phyloP scores from a whole-genome alignment of 2,888 invertebrate genomes.

The Dysmachus trigonus region DNA sequence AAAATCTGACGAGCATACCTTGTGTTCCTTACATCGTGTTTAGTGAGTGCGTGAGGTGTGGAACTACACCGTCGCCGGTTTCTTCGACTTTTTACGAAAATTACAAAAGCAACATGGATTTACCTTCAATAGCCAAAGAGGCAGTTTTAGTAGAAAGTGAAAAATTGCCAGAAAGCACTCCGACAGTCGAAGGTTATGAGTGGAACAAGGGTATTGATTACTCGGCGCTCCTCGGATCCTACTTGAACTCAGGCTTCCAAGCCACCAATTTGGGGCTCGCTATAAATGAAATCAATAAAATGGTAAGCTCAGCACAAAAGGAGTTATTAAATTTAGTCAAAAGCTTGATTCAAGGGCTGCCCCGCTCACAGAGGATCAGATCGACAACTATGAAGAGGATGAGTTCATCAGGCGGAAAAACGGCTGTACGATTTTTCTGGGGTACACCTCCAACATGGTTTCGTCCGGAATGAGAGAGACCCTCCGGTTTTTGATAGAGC shows the following conservation, averaged over 20 bases:
- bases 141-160: constrained; percentile 78
- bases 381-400: constrained; percentile 78
- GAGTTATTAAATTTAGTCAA: background rate
- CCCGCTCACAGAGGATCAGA: constrained; percentile 73
- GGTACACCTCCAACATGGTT: constrained; percentile 97
- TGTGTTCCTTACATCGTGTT: no score
- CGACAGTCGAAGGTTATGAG: constrained; percentile 85
- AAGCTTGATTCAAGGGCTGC: constrained; percentile 76
- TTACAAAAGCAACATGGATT: constrained; percentile 40
- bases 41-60: no score
- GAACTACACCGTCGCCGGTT: background rate
- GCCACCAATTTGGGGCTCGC: constrained; percentile 94
- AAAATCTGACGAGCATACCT: no score
- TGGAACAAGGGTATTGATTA: constrained; percentile 92
- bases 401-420: constrained; percentile 78
- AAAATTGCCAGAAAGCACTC: constrained; percentile 72
- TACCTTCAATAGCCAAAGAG: constrained; percentile 69
- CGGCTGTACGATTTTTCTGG: constrained; percentile 94
- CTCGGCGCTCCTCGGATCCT: constrained; percentile 81
- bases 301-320: constrained; percentile 68
- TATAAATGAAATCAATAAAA: constrained; percentile 89
- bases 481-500: constrained; percentile 84
- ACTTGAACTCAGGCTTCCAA: constrained; percentile 90
- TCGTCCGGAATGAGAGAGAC: constrained; percentile 95
- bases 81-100: background rate